Evolutionary conservation across 2,113 vertebrate species (phyloP).

Genomic region (Leptodactylus fuscus): DNA sequence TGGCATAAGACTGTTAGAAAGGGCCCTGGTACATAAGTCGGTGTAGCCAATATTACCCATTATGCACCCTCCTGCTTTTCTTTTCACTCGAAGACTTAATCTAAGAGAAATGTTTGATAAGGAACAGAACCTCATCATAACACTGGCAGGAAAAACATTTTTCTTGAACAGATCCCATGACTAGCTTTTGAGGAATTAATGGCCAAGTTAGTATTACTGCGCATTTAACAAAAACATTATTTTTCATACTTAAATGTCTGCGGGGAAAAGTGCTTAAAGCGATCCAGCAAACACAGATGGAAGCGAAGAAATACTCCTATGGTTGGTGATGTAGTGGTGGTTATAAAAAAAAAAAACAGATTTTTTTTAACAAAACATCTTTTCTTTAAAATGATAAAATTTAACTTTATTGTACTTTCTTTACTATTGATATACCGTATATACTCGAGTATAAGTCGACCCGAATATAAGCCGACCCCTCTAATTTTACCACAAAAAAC

Average conservation of each 20-base stretch:
- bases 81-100: neutral
- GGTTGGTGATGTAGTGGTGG: neutral
- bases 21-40: neutral
- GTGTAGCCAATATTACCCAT: neutral
- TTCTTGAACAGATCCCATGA: constrained; percentile 16
- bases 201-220: constrained; percentile 20
- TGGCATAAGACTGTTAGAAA: neutral
- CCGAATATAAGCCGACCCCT: no score
- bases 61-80: neutral
- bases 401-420: no score
- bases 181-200: constrained; percentile 22
- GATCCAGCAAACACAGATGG: constrained; percentile 42
- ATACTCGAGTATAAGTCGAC: no score
- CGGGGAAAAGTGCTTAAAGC: neutral
- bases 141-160: constrained; percentile 19
- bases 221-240: constrained; percentile 10
- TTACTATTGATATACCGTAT: no score
- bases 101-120: constrained; percentile 9
- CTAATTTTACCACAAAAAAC: no score
- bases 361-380: no score
- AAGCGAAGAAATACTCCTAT: neutral
- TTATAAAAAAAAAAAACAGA: no score
- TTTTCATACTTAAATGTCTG: constrained; percentile 11
- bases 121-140: constrained; percentile 4
- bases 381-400: no score